A percentile compares a stretch with the other conserved stretches of the same genome.
These are phyloP conservation scores for Semaprochilodus insignis DNA, from an alignment of 2,797 vertebrate species.

Conservation along the genomic window DNA sequence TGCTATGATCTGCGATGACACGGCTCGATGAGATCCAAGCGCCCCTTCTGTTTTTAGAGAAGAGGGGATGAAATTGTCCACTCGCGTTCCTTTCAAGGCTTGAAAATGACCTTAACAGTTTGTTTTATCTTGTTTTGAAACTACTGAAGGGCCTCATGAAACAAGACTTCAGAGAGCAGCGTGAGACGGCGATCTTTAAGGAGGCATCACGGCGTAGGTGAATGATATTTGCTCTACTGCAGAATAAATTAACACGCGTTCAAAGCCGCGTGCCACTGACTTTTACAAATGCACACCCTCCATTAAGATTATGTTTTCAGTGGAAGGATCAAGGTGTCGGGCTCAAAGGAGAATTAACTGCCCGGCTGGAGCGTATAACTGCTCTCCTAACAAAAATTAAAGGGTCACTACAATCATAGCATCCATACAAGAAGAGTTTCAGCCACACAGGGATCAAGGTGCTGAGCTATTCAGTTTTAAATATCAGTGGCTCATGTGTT, in stretches of 20 bases:
- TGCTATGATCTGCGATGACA: conserved; percentile 4
- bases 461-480: no score
- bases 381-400: background rate
- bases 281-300: conserved; percentile 63
- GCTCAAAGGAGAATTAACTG: conserved; percentile 68
- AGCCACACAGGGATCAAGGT: no score
- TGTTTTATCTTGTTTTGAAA: conserved; percentile 46
- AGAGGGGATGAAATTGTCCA: conserved; percentile 25
- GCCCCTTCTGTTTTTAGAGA: conserved; percentile 13
- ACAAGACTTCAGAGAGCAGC: conserved; percentile 51
- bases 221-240: conserved; percentile 54
- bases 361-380: conserved; percentile 52
- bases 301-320: conserved; percentile 57
- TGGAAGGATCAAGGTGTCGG: conserved; percentile 61
- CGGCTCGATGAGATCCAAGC: background rate
- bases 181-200: conserved; percentile 30
- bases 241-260: conserved; percentile 47
- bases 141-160: conserved; percentile 36
- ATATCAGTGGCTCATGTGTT: no score
- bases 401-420: background rate
- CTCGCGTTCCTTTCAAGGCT: conserved; percentile 9
- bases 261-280: conserved; percentile 61
- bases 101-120: conserved; percentile 55
- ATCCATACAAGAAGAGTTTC: background rate
- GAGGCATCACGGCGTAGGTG: conserved; percentile 52